Base-by-base conservation (phyloP, 2,888 invertebrate species). In the Amiota mariae region DNA sequence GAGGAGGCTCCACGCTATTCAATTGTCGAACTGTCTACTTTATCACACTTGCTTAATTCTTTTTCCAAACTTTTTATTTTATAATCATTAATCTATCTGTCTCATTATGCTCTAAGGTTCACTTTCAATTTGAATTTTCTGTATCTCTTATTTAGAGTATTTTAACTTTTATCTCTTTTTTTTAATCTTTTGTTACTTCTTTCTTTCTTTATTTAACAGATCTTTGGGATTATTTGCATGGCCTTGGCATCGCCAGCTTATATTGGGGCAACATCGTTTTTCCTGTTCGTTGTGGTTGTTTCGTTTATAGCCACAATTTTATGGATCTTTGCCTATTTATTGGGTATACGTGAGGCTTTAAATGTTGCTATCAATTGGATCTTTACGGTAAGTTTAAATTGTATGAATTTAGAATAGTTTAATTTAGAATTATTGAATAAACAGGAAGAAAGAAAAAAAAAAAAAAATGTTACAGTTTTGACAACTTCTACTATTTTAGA, bases 151-250 rank as follows among this genome's bases (percentile, higher is more conserved):
- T n/a, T 71, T 48, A n/a, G 49, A 56, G 12, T 24, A 24, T 24
- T 24, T 1, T 24, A 24, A 24, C n/a, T 24, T 24, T 24, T 3
- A 24, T 46, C 2, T 66, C 1, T 24, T 49, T 46, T 48, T 59
- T 3, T 13, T n/a, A 66, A n/a, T 9, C 11, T 68, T 20, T 36
- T 15, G 46, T 66, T 68, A 64, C 70, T 18, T 54, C 66, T 48
- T 56, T 70, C 11, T 73, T 74, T 68, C 18, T 71, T 36, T 61
- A 46, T 72, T 57, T 92, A 94, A 64, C 93, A 97, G 97, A 81
- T 94, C 70, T 87, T 97, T 77, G 97, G 96, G 76, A 95, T 97
- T 76, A 91, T 97, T 83, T 96, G 96, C 85, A 95, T 97, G 95
- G 92, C 94, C 13, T 92, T 95, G 78, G 95, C 94, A 2, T 94